Evolutionary conservation across 2,888 invertebrate genomes (phyloP).

Genomic region (Amphimallon solstitiale): DNA sequence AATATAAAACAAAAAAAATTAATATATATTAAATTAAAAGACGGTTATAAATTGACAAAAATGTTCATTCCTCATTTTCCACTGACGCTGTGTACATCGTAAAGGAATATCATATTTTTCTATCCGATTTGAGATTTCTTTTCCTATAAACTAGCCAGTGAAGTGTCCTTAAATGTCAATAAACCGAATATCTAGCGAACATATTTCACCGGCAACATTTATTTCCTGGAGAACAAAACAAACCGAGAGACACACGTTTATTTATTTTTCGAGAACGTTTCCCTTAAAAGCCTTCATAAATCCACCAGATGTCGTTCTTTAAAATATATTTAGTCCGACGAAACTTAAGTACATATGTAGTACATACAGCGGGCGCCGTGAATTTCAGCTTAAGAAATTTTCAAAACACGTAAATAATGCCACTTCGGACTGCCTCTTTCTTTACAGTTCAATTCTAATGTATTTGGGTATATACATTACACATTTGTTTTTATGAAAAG

Average conservation of each 20-base stretch:
- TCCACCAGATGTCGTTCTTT: constrained; percentile 30
- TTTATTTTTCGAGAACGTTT: constrained; percentile 28
- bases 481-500: too few species aligned
- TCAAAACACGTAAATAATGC: not conserved
- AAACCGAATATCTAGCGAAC: constrained; percentile 5
- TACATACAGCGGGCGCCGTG: too few species aligned
- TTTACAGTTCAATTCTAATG: too few species aligned
- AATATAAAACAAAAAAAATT: too few species aligned
- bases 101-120: too few species aligned
- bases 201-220: constrained; percentile 21
- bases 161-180: constrained; percentile 17
- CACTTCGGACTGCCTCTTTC: not conserved
- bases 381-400: too few species aligned
- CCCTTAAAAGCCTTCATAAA: constrained; percentile 32
- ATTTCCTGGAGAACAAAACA: constrained; percentile 22
- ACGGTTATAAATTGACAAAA: too few species aligned
- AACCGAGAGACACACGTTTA: constrained; percentile 8
- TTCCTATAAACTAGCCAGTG: constrained; percentile 2
- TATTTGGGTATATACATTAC: too few species aligned
- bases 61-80: too few species aligned
- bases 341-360: not conserved
- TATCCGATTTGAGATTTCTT: not conserved
- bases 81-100: too few species aligned
- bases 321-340: constrained; percentile 20
- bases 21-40: too few species aligned